A percentile compares a stretch with the other conserved stretches of the same genome.
Evolutionary conservation across 2,888 invertebrate species (phyloP).

Genomic region (Nebria brevicollis): DNA sequence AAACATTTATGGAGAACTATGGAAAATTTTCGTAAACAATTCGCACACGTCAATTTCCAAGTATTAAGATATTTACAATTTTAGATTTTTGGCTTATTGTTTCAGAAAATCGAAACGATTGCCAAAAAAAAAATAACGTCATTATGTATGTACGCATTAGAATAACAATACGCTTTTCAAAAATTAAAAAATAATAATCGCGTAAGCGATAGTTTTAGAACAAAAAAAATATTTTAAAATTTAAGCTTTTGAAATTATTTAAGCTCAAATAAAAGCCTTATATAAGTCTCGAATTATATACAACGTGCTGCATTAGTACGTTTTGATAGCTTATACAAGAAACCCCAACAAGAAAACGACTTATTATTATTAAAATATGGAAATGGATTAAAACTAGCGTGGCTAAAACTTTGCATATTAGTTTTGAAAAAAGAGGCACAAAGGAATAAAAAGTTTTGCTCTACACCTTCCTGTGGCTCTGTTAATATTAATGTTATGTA

Average conservation of each 20-base stretch:
- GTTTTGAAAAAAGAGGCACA: too few species aligned
- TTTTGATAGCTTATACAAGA: background rate
- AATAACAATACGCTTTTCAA: background rate
- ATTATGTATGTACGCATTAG: background rate
- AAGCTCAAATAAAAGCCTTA: background rate
- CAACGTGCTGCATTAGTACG: background rate
- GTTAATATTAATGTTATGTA: too few species aligned
- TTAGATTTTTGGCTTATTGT: background rate
- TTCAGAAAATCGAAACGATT: background rate
- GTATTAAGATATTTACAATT: background rate
- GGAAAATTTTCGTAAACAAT: background rate
- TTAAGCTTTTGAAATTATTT: too few species aligned
- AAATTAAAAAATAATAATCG: background rate
- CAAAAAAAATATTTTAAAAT: too few species aligned
- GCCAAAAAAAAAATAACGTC: background rate
- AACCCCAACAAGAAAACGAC: background rate
- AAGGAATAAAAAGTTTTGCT: too few species aligned
- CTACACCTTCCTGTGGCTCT: too few species aligned
- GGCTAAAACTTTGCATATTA: background rate
- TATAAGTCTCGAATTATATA: background rate
- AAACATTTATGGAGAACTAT: background rate
- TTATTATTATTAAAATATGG: background rate
- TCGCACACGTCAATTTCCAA: background rate
- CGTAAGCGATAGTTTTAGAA: too few species aligned
- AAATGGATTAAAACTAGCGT: background rate